Evolutionary conservation across 2,113 vertebrate species (phyloP).

Genomic region (Macaca nemestrina): DNA sequence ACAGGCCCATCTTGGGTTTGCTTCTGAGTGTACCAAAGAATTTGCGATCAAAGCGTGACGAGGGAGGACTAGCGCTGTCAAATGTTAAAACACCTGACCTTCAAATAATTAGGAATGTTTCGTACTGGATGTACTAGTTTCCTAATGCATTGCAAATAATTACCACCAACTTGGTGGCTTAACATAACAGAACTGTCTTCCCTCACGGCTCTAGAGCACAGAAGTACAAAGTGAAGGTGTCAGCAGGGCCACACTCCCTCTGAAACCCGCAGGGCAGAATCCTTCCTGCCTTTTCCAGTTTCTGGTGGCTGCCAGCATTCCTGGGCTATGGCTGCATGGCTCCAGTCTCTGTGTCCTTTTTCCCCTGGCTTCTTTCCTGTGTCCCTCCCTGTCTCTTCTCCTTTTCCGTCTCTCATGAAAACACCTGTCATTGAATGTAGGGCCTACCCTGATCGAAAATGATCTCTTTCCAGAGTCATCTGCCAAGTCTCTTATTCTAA

Average conservation of each 20-base stretch:
- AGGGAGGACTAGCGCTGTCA: rapidly evolving
- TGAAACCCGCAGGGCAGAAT: neutral
- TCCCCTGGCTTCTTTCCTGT: neutral
- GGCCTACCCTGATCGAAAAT: neutral
- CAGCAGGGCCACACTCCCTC: neutral
- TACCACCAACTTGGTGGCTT: neutral
- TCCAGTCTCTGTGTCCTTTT: neutral
- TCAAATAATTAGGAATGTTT: neutral
- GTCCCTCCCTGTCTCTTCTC: neutral
- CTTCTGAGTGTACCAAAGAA: neutral
- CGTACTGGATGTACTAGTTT: neutral
- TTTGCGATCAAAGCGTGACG: neutral
- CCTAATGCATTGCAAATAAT: neutral
- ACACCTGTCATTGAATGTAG: neutral
- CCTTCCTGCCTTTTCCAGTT: neutral
- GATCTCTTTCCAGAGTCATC: neutral
- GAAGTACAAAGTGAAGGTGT: neutral
- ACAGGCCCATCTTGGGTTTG: neutral
- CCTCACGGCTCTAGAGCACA: neutral
- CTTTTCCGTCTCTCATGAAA: neutral
- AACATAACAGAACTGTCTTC: neutral
- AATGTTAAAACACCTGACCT: neutral
- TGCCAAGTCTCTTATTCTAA: neutral
- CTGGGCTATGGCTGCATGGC: neutral
- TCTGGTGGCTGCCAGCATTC: too few relatives aligned